Evolutionary conservation across 2,113 vertebrate genomes (phyloP).

Genomic region (Phoxinus phoxinus): DNA sequence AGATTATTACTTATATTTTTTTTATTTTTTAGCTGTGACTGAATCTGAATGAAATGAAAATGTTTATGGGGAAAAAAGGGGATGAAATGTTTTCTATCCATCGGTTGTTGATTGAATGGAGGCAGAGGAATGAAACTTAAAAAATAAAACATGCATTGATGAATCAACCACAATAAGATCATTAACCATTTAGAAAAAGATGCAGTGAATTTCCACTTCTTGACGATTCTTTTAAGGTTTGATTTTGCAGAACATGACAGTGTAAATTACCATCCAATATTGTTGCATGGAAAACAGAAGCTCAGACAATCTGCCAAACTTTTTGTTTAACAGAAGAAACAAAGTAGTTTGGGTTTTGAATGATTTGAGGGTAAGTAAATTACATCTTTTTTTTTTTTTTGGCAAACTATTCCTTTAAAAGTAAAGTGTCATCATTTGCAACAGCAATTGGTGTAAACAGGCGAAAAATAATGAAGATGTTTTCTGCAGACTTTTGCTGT

Average conservation of each 20-base stretch:
- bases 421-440: conserved; percentile 1
- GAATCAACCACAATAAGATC: too few species aligned
- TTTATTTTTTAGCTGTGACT: not conserved
- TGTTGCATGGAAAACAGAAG: not conserved
- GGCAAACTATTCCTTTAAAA: not conserved
- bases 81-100: not conserved
- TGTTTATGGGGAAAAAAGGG: not conserved
- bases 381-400: not conserved
- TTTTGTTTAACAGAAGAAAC: not conserved
- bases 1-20: not conserved
- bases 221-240: not conserved
- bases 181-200: too few species aligned
- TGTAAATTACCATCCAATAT: not conserved
- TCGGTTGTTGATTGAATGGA: not conserved
- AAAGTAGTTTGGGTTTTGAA: not conserved
- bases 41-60: not conserved
- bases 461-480: conserved; percentile 11
- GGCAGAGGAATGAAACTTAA: too few species aligned
- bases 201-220: too few species aligned
- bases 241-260: not conserved
- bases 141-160: too few species aligned
- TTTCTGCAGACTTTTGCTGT: not conserved
- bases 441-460: conserved; percentile 1
- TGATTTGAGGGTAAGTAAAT: not conserved
- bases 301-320: not conserved